Evolutionary conservation across 2,797 vertebrate genomes (phyloP), one percentile per base, ranked within the genome.

Genomic region (Halcyon chelicuti): DNA sequence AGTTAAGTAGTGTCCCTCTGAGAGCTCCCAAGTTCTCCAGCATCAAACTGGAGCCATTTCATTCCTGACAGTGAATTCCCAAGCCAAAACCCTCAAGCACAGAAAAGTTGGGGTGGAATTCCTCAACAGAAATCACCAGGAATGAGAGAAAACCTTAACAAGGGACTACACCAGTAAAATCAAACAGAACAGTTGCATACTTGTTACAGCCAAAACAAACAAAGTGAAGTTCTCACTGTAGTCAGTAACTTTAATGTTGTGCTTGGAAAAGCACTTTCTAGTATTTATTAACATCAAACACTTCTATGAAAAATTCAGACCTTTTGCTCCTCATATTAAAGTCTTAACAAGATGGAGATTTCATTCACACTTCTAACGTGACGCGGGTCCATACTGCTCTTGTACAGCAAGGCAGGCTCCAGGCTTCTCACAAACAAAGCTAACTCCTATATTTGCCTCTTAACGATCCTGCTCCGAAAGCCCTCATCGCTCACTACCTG

Each of bases 401-500:
- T 22, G 25, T 8, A 55, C 16, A 90, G 76, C 84, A 77, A 84
- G 77, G 44, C 65, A 54, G 71, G 90, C 90, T 94, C 89, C 72
- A 57, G 76, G 85, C 40, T 71, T 63, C 9, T 91, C 94, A 62
- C n/a, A 84, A 51, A 58, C 44, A 3, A 14, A 51, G 22, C 65
- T 14, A 72, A 28, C 40, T 17, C 83, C 80, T 70, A 31, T 10
- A 66, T 91, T 42, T 83, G 94, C 74, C 66, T 75, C 31, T 5
- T 46, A 22, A 55, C 52, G 21, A 31, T 51, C 13, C 66, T 62
- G 42, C 28, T 20, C 68, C 37, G n/a, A 84, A 83, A 77, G 44
- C 54, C 55, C 47, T 20, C 0, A 0, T 14, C 6, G 1, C 70
- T 44, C 5, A 5, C 22, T 31, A 3, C n/a, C 33, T 31, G 29